Conservation (phyloP, 2,888 invertebrate genomes). For the Geotrupes spiniger region DNA sequence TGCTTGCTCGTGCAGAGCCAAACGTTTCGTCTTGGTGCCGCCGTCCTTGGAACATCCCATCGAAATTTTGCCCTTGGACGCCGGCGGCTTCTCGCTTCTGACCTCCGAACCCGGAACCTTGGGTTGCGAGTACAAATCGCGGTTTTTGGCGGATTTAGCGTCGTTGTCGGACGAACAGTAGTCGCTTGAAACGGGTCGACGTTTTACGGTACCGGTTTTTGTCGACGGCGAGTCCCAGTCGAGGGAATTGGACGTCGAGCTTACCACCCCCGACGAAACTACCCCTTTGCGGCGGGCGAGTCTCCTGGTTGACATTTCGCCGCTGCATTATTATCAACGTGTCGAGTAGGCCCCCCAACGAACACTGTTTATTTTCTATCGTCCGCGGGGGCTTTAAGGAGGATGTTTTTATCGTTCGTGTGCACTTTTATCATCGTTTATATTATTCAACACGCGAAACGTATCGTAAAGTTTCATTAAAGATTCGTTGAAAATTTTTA, state of each 20-base stretch:
- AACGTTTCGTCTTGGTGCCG: slow-evolving; percentile 19
- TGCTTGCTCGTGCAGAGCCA: slow-evolving; percentile 21
- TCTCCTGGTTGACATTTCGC: slow-evolving; percentile 25
- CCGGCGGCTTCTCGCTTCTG: neutral
- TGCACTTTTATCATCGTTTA: too few species aligned
- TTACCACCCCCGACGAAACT: slow-evolving; percentile 28
- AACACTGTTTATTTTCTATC: neutral
- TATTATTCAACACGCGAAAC: too few species aligned
- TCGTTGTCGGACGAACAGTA: slow-evolving; percentile 24
- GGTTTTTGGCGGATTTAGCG: slow-evolving; percentile 6
- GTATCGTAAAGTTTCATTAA: too few species aligned
- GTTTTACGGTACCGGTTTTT: slow-evolving; percentile 70
- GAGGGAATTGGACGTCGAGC: slow-evolving; percentile 43
- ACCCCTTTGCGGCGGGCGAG: slow-evolving; percentile 33
- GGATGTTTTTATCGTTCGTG: too few species aligned
- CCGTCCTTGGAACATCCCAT: neutral
- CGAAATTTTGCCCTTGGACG: neutral
- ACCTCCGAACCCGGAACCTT: neutral
- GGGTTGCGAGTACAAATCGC: slow-evolving; percentile 13
- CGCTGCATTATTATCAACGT: slow-evolving; percentile 16
- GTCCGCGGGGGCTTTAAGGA: neutral
- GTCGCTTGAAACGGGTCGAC: slow-evolving; percentile 57
- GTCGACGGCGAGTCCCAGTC: slow-evolving; percentile 74
- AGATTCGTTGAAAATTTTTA: too few species aligned
- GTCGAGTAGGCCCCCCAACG: too few species aligned